A percentile compares a stretch with the other conserved stretches of the same genome.
Evolutionary conservation across 1,140 invertebrate species (phyloP).

Genomic region (Zelostemma sp.): DNA sequence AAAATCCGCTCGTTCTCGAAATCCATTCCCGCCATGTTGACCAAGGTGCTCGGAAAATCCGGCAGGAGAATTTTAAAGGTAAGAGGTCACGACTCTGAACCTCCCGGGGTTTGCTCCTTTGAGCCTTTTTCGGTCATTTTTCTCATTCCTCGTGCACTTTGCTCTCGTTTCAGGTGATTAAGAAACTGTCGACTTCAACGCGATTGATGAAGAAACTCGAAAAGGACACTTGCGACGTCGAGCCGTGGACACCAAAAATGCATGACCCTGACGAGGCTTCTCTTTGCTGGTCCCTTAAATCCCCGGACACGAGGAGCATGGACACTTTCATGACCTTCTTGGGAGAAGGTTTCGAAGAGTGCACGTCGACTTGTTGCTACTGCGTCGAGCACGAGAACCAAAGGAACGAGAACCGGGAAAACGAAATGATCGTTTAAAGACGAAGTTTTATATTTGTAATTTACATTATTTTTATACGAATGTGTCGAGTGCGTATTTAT

Average conservation of each 20-base stretch:
- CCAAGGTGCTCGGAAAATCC: slow-evolving; percentile 61
- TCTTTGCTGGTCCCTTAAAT: slow-evolving; percentile 60
- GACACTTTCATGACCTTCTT: slow-evolving; percentile 65
- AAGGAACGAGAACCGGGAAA: slow-evolving; percentile 64
- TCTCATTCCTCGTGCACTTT: neutral
- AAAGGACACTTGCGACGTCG: slow-evolving; percentile 23
- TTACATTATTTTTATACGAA: neutral
- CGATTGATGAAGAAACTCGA: slow-evolving; percentile 47
- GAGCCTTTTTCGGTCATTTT: slow-evolving; percentile 1
- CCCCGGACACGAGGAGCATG: slow-evolving; percentile 61
- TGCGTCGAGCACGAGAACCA: slow-evolving; percentile 66
- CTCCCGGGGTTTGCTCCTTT: neutral
- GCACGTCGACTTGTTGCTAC: slow-evolving; percentile 55
- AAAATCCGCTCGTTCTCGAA: slow-evolving; percentile 8
- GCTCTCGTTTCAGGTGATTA: slow-evolving; percentile 51
- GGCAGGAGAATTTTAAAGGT: slow-evolving; percentile 64
- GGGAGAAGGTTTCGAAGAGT: slow-evolving; percentile 50
- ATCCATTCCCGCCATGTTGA: slow-evolving; percentile 51
- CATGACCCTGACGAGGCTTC: slow-evolving; percentile 55
- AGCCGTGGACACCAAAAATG: slow-evolving; percentile 43
- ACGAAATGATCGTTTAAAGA: slow-evolving; percentile 66
- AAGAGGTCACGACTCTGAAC: slow-evolving; percentile 32
- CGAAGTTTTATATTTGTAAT: neutral
- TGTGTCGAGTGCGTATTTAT: too few relatives aligned
- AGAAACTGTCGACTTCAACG: slow-evolving; percentile 54